Base-by-base conservation (phyloP, 2,888 invertebrate species). In the Apocheima hispidaria region DNA sequence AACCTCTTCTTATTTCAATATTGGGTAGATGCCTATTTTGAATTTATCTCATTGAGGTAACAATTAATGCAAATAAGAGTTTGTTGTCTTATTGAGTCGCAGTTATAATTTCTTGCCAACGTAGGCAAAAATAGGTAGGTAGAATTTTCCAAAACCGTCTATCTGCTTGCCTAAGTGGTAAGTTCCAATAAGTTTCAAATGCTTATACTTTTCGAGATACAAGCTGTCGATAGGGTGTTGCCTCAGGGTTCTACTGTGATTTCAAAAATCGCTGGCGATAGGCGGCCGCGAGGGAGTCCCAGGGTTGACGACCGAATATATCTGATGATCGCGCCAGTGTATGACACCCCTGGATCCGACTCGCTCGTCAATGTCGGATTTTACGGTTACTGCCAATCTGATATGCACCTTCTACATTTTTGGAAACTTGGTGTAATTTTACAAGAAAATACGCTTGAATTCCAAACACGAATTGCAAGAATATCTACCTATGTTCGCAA, bases 291-390 rank as follows among this genome's bases (percentile, higher is more conserved):
- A 75, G 75, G 76, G 73, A 72, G 64, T 65, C 70, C 72, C 53
- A 46, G 69, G 79, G 78, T 75, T 77, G 78, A 74, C 75, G 78
- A 74, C 77, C 75, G 77, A 49, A 56, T 69, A 68, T 74, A 76
- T 76, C 78, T 73, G 74, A 72, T 67, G 74, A 72, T 75, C 70
- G 66, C 44, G 38, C 38, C 44, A 38, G 49, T 21, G 50, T 48
- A 57, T 63, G 66, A 62, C 55, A 63, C 63, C 68, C 63, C 59
- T 58, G 41, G 59, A 50, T 46, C 65, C 44, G 58, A 57, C 57
- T 64, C 56, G 57, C 54, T 44, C 41, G 28, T 57, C 61, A 48
- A 56, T 53, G 52, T 40, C 3, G 35, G 36, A 57, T 60, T 60
- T 60, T 62, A 66, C 48, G 52, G 46, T 60, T 59, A 62, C 53